These are phyloP conservation scores for Lanistes nyassanus DNA, from an alignment of 1,140 invertebrate species.

Conservation along the genomic window DNA sequence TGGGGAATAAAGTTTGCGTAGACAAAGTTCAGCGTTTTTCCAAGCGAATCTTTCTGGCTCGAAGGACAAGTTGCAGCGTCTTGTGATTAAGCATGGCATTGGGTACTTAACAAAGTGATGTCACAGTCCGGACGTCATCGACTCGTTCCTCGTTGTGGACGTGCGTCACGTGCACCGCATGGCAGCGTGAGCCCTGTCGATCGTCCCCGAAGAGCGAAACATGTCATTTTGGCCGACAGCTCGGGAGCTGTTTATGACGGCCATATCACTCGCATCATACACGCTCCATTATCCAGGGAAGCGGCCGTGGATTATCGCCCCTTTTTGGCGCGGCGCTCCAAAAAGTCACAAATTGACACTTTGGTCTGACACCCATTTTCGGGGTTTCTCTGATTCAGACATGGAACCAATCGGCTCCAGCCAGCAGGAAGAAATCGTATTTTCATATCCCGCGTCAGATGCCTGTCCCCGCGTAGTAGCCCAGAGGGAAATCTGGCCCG, in stretches of 20 bases:
- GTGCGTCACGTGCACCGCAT: background rate
- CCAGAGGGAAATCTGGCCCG: too few relatives aligned
- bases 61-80: too few relatives aligned
- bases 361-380: slow-evolving; percentile 12
- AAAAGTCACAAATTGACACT: slow-evolving; percentile 24
- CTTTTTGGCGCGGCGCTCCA: background rate
- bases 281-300: slow-evolving; percentile 21
- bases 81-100: too few relatives aligned
- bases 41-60: too few relatives aligned
- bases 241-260: slow-evolving; percentile 1
- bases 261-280: slow-evolving; percentile 22
- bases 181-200: too few relatives aligned
- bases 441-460: too few relatives aligned
- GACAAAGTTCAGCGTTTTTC: too few relatives aligned
- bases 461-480: too few relatives aligned
- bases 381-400: slow-evolving; percentile 10
- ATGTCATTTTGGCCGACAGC: slow-evolving; percentile 5
- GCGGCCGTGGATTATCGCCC: slow-evolving; percentile 16
- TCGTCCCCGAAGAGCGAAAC: background rate
- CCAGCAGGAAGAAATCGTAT: slow-evolving; percentile 8
- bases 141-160: too few relatives aligned
- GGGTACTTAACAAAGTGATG: too few relatives aligned
- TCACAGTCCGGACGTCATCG: too few relatives aligned
- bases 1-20: too few relatives aligned
- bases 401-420: background rate